phyloP scores from a whole-genome alignment of 2,888 invertebrate genomes.

The Chrysodeixis includens region DNA sequence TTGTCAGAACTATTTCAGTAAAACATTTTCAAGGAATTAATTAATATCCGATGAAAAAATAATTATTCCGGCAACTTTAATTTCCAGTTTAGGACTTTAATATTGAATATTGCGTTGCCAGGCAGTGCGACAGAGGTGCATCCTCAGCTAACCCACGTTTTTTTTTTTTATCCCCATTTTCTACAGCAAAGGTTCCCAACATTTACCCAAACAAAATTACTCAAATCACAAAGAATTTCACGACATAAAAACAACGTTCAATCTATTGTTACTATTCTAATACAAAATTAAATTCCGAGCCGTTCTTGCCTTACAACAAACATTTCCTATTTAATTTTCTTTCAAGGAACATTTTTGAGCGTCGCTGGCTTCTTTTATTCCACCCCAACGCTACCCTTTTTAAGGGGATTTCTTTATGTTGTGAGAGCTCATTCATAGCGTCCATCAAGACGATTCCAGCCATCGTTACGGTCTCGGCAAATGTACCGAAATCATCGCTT shows the following conservation, averaged over 20 bases:
- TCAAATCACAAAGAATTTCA: slow-evolving; percentile 11
- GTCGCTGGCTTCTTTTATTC: slow-evolving; percentile 69
- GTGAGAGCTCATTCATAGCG: slow-evolving; percentile 90
- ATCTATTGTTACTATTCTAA: slow-evolving; percentile 46
- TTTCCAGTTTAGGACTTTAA: slow-evolving; percentile 13
- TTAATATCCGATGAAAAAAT: too few relatives aligned
- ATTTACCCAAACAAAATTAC: slow-evolving; percentile 21
- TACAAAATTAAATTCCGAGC: slow-evolving; percentile 54
- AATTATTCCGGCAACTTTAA: too few relatives aligned
- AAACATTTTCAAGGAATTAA: too few relatives aligned
- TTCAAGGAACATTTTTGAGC: slow-evolving; percentile 62
- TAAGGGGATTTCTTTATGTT: slow-evolving; percentile 90
- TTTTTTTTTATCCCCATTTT: slow-evolving; percentile 21
- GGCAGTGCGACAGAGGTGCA: slow-evolving; percentile 19
- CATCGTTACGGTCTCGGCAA: slow-evolving; percentile 91
- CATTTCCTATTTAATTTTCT: slow-evolving; percentile 67
- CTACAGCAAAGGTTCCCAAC: slow-evolving; percentile 51
- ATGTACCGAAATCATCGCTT: slow-evolving; percentile 90
- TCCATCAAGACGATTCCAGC: slow-evolving; percentile 91
- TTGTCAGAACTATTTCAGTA: too few relatives aligned
- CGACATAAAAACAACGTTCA: slow-evolving; percentile 25
- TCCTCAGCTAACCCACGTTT: slow-evolving; percentile 35
- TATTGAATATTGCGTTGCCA: slow-evolving; percentile 13
- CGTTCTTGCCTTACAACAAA: slow-evolving; percentile 49
- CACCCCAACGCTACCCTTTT: slow-evolving; percentile 88